Conservation (phyloP, 2,113 vertebrate genomes). For the Muscicapa adusta region DNA sequence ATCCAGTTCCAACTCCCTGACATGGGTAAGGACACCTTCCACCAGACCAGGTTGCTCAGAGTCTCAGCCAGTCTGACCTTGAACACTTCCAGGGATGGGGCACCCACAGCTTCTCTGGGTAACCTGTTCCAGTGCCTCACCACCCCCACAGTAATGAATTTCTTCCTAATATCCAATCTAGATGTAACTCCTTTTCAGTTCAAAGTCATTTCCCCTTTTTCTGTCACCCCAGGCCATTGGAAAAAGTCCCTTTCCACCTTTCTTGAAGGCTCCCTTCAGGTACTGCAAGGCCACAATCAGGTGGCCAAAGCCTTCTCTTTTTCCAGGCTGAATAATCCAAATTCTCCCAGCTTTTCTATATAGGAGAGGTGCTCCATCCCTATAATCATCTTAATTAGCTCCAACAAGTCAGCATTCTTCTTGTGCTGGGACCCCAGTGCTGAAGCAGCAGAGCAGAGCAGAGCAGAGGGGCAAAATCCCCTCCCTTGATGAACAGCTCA, state of each 20-base stretch:
- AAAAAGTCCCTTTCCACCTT: background rate
- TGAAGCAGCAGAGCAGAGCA: background rate
- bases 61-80: background rate
- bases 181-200: background rate
- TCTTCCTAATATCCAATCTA: background rate
- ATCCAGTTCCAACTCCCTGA: background rate
- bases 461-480: background rate
- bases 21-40: background rate
- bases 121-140: background rate
- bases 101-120: background rate
- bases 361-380: background rate
- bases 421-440: background rate
- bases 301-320: background rate
- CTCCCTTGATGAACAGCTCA: background rate
- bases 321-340: background rate
- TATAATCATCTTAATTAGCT: fast-evolving
- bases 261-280: background rate
- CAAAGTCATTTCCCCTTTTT: background rate
- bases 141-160: background rate
- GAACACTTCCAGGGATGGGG: background rate
- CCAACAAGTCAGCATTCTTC: background rate
- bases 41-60: background rate
- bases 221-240: background rate
- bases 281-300: background rate
- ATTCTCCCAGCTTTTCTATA: background rate